Evolutionary conservation across 1,140 invertebrate species (phyloP), one percentile per base, ranked within the genome.

Genomic region (Proctacanthus coquilletti): DNA sequence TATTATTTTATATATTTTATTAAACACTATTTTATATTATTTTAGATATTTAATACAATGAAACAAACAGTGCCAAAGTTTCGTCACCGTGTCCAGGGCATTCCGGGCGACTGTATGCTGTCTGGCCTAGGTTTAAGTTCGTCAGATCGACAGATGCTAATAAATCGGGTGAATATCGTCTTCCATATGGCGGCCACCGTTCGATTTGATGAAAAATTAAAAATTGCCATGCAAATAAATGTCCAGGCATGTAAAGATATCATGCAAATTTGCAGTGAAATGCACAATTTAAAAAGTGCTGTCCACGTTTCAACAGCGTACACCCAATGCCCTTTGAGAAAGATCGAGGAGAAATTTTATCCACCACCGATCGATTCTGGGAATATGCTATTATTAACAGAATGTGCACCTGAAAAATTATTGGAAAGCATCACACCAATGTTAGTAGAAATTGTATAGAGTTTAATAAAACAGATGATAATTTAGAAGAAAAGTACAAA

Each of bases 121-220:
- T 65, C 70, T 4, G 70, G 68, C 3, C 61, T 83, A 2, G 79
- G 76, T 3, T 49, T 83, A 3, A 70, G 65, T 14, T 47, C 68
- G 1, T 48, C 56, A 11, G 76, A 81, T 49, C 56, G 66, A 36
- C 66, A 72, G 39, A 60, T 65, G 17, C 53, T 80, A 2, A 66
- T 66, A 17, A 62, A 71, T 15, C 31, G 29, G 35, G 45, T 49
- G 3, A 45, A 49, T 29, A 61, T 74, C 13, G 68, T 77, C 1
- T 73, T 76, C 52, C 74, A 80, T 48, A 65, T 68, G 29, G 75
- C 75, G 2, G 75, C 75, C 0, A 77, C 74, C 0, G 72, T 77
- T 0, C 58, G 71, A 18, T 79, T 79, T 40, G 72, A 81, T 45
- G 76, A 80, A 46, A 61, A 68, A 11, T 47, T 81, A 8, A 65